Evolutionary conservation across 2,888 invertebrate genomes (phyloP), one percentile per base, ranked within the genome.

Genomic region (Psococerastis gibbosa): DNA sequence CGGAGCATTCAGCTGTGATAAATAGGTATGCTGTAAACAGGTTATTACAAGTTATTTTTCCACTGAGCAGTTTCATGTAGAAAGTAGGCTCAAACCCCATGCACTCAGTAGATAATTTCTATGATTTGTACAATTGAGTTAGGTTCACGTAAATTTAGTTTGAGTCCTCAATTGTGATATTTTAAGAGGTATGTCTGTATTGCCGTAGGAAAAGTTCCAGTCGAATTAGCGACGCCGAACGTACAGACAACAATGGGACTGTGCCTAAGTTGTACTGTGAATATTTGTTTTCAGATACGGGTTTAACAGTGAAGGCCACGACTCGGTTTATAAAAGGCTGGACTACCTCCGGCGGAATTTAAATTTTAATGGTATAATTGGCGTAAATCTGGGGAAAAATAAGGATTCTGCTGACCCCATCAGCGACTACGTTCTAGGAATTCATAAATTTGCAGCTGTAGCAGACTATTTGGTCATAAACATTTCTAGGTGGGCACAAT

Each of bases 401-500:
- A 95, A 94, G 63, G 63, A 66, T 0, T 82, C 89, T 0, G 56
- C 63, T 20, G 73, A 84, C 62, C 72, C 85, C 1, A 65, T 72
- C 9, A 62, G 67, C 8, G 95, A 97, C 64, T 97, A 92, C 59
- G 70, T 77, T n/a, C 59, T 72, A 53, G 97, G 98, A 6, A 75
- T 97, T 1, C 63, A 73, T 48, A 73, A 70, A 52, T 95, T 98
- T 63, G 76, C 78, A 17, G 66, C 73, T 23, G 61, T 85, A 32
- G 88, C 92, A 2, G 94, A 97, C 63, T 98, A 98, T 62, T 73
- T 97, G 54, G 97, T 97, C 1, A 78, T 99, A 46, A 98, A 99
- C 63, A 69, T 98, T 3, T 94, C 92, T 57, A 82, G 75, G 75
- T 73, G 63, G 43, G 48, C 44, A n/a, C n/a, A n/a, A n/a, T n/a